These are phyloP conservation scores for Nasonia oneida DNA, from an alignment of 2,888 invertebrate genomes.

Conservation along the genomic window DNA sequence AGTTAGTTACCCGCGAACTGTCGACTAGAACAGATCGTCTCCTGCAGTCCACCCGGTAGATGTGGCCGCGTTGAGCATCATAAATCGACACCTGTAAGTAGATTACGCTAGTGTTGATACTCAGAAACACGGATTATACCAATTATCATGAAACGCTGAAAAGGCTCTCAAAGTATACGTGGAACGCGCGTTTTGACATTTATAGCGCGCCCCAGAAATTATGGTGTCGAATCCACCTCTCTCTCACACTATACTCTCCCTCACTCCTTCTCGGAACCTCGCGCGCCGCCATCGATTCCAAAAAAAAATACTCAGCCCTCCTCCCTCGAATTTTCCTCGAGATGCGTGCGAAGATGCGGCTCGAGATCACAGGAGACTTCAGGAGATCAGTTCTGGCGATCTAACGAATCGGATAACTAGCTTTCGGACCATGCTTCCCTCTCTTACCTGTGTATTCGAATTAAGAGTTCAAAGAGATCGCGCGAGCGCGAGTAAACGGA, in stretches of 20 bases:
- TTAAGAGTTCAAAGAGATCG: constrained; percentile 61
- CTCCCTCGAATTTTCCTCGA: constrained; percentile 24
- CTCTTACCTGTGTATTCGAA: constrained; percentile 54
- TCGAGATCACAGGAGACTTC: constrained; percentile 54
- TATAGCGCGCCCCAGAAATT: constrained; percentile 20
- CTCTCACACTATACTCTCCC: not conserved
- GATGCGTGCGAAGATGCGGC: constrained; percentile 61
- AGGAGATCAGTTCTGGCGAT: constrained; percentile 31
- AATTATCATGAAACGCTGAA: not conserved
- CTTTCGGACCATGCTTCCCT: constrained; percentile 3
- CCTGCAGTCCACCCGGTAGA: too few species aligned
- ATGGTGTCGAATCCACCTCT: constrained; percentile 26
- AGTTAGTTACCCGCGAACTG: not conserved
- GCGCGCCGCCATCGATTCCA: not conserved
- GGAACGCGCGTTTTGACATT: not conserved
- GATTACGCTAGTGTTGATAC: not conserved
- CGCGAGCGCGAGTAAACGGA: constrained; percentile 36
- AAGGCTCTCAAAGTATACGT: not conserved
- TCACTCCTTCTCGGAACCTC: constrained; percentile 43
- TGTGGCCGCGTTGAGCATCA: not conserved
- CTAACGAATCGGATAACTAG: constrained; percentile 50
- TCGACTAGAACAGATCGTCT: not conserved
- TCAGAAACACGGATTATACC: not conserved
- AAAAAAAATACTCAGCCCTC: constrained; percentile 10
- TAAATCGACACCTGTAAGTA: not conserved